These are phyloP conservation scores for Pristionchus mayeri DNA, from an alignment of 2,888 invertebrate species.

Conservation along the genomic window DNA sequence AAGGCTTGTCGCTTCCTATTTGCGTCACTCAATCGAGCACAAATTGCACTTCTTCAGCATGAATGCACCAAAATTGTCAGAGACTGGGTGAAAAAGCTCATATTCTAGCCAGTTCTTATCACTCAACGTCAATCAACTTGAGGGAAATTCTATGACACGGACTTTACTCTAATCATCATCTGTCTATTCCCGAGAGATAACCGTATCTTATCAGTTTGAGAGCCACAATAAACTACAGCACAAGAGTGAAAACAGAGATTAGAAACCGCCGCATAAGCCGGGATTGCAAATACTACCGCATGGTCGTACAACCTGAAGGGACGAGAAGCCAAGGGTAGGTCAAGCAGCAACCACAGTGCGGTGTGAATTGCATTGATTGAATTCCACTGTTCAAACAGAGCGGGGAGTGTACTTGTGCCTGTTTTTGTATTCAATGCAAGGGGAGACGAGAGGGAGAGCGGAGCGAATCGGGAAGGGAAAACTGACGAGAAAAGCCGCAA, in stretches of 20 bases:
- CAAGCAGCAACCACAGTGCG: not conserved
- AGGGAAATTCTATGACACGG: not conserved
- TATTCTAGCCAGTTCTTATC: not conserved
- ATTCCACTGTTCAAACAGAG: conserved; percentile 32
- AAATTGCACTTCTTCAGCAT: not conserved
- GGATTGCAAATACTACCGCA: no score
- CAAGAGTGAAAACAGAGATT: not conserved
- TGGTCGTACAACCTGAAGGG: no score
- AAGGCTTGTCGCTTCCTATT: not conserved
- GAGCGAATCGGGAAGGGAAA: not conserved
- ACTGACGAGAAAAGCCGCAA: conserved; percentile 11
- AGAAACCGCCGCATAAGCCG: no score
- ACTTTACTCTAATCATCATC: not conserved
- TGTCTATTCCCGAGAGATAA: conserved; percentile 9
- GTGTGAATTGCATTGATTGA: conserved; percentile 29
- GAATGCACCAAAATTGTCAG: not conserved
- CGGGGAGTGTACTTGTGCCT: conserved; percentile 17
- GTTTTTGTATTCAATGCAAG: conserved; percentile 34
- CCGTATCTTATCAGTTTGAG: not conserved
- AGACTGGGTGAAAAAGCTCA: no score
- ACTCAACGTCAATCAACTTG: not conserved
- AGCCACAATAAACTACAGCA: conserved; percentile 14
- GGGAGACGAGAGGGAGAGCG: not conserved
- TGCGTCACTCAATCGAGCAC: not conserved
- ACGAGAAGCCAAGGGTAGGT: no score